Evolutionary conservation across 2,888 invertebrate genomes (phyloP).

Genomic region (Oscheius sp.): DNA sequence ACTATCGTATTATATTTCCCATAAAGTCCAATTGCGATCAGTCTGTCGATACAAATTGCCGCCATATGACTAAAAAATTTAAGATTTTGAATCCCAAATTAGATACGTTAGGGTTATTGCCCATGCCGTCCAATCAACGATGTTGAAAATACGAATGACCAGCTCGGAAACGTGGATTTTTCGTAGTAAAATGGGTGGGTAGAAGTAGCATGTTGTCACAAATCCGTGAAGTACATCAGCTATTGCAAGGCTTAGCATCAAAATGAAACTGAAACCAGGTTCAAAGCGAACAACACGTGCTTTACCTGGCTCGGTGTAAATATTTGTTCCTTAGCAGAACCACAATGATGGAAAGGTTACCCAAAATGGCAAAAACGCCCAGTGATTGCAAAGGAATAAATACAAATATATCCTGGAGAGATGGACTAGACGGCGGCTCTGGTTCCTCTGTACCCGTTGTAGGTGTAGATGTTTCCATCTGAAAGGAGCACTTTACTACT

Average conservation of each 20-base stretch:
- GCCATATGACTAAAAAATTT: constrained; percentile 64
- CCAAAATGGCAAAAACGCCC: constrained; percentile 63
- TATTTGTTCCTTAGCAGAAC: constrained; percentile 66
- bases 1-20: constrained; percentile 64
- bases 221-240: constrained; percentile 69
- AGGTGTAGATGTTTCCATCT: not conserved
- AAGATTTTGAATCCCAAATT: not conserved
- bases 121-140: constrained; percentile 70
- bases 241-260: constrained; percentile 67
- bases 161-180: constrained; percentile 55
- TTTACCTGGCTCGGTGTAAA: constrained; percentile 62
- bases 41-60: constrained; percentile 69
- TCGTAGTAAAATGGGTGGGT: constrained; percentile 65
- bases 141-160: constrained; percentile 65
- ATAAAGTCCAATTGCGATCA: constrained; percentile 67
- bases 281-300: not conserved
- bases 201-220: constrained; percentile 67
- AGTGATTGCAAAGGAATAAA: constrained; percentile 54
- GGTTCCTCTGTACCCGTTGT: constrained; percentile 24
- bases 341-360: constrained; percentile 61
- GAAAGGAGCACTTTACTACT: not conserved
- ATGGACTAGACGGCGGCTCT: not conserved
- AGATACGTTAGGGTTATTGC: constrained; percentile 68
- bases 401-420: constrained; percentile 43
- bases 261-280: constrained; percentile 60